Base-by-base conservation (phyloP, 2,113 vertebrate genomes). In the Limanda limanda region DNA sequence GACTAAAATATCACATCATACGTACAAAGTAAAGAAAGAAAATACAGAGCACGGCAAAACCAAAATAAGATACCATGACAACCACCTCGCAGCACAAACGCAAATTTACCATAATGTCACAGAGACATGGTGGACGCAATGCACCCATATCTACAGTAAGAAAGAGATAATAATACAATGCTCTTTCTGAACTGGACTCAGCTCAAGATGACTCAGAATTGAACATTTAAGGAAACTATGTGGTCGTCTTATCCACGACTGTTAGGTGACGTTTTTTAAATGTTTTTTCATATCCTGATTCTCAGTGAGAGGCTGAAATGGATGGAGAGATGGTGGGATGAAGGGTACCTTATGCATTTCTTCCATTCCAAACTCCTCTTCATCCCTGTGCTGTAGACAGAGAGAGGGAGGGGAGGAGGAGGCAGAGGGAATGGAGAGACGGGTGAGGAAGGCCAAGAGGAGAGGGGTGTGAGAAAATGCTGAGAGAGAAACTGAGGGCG, bases 361-460 rank as follows among this genome's bases (percentile, higher is more conserved):
- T 90, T 93, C 90, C 93, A 94, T 94, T 91, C 92, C 93, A 92
- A 91, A 93, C 78, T 92, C 93, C 83, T 95, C 93, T 92, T 94
- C 92, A 86, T 95, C 92, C 89, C 90, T 94, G 90, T 84, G 89
- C 94, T 95, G 91, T 76, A 82, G 89, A 92, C 76, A 87, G 73
- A 93, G 80, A 87, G 78, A 78, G 72, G 70, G 78, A 87, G 68
- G 52, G 69, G 68, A 83, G 71, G 68, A 83, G 71, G 82, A 83
- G 71, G 75, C 70, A 88, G 85, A 80, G 79, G 86, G 65, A 76
- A 79, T 79, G 82, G 71, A 77, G 76, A 91, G 72, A 85, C 12
- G 67, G 81, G 87, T 89, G 86, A 89, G 76, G 81, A 86, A 75
- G 83, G 71, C 55, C 17, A 12, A 59, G 65, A 79, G 70, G 58